Conservation (phyloP, 1,140 invertebrate genomes). For the Heliconius melpomene region DNA sequence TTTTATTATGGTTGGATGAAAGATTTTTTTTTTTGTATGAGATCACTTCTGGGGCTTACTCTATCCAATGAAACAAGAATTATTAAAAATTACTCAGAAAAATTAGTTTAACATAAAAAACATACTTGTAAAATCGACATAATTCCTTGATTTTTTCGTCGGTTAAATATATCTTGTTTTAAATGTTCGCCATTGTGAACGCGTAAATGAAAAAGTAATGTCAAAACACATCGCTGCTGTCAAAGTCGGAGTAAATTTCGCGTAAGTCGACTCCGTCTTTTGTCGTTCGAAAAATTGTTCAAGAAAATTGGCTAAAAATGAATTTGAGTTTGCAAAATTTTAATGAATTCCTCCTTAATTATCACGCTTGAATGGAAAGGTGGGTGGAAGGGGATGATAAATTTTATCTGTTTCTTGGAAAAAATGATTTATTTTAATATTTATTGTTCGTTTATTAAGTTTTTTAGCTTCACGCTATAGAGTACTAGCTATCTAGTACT, state of each 20-base stretch:
- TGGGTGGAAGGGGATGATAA: background rate
- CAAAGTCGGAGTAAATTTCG: constrained; percentile 15
- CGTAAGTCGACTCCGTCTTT: constrained; percentile 4
- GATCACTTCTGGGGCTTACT: background rate
- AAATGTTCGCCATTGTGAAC: background rate
- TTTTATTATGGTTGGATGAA: too few species aligned
- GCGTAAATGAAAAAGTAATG: background rate
- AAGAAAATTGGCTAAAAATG: constrained; percentile 4
- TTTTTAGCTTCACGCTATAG: too few species aligned
- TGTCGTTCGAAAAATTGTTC: background rate
- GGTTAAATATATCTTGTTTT: background rate
- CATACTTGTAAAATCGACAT: too few species aligned
- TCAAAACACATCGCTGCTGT: background rate
- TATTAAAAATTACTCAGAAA: background rate
- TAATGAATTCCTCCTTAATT: constrained; percentile 29
- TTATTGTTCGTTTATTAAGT: background rate
- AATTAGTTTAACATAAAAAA: background rate
- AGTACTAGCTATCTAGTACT: too few species aligned
- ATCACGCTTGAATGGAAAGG: constrained; percentile 6
- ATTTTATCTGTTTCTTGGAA: background rate
- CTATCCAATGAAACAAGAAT: constrained; percentile 6
- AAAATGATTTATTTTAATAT: background rate
- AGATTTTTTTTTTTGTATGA: too few species aligned
- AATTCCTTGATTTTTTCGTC: too few species aligned
- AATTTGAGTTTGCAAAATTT: constrained; percentile 21